Conservation (phyloP, 2,113 vertebrate species). For the Anolis carolinensis region DNA sequence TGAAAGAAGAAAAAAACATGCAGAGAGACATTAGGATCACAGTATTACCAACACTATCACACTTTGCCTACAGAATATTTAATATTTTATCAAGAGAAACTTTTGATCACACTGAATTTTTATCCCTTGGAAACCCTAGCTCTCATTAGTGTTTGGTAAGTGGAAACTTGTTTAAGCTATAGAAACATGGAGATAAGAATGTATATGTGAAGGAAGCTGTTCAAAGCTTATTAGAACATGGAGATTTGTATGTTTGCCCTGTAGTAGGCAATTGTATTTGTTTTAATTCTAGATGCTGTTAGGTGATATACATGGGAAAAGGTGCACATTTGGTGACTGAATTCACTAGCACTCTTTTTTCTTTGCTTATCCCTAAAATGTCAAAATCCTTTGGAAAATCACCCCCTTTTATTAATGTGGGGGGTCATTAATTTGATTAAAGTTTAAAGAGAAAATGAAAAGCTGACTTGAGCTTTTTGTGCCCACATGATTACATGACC, state of each 20-base stretch:
- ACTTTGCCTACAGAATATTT: constrained; percentile 43
- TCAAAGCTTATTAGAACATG: constrained; percentile 12
- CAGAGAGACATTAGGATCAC: constrained; percentile 23
- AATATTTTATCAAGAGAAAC: constrained; percentile 36
- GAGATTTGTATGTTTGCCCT: not conserved
- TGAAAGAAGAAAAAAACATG: constrained; percentile 15
- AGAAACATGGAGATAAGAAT: constrained; percentile 8
- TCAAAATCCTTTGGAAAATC: constrained; percentile 5
- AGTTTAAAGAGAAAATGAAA: constrained; percentile 54
- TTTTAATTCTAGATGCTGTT: constrained; percentile 23
- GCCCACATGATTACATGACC: constrained; percentile 41
- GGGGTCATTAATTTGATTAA: constrained; percentile 38
- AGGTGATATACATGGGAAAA: constrained; percentile 1
- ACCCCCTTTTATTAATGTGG: constrained; percentile 24
- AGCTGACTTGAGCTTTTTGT: constrained; percentile 48
- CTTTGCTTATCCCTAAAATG: not conserved
- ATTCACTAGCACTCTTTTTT: constrained; percentile 26
- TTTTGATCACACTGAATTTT: constrained; percentile 37
- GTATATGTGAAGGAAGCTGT: constrained; percentile 23
- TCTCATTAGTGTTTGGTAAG: constrained; percentile 20
- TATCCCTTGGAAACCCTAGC: constrained; percentile 25
- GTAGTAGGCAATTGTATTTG: not conserved
- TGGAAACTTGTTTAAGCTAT: constrained; percentile 37
- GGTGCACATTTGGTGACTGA: constrained; percentile 21
- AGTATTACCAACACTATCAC: constrained; percentile 37